A percentile compares a stretch with the other conserved stretches of the same genome.
Evolutionary conservation across 2,797 vertebrate genomes (phyloP).

Genomic region (Calcarius lapponicus): DNA sequence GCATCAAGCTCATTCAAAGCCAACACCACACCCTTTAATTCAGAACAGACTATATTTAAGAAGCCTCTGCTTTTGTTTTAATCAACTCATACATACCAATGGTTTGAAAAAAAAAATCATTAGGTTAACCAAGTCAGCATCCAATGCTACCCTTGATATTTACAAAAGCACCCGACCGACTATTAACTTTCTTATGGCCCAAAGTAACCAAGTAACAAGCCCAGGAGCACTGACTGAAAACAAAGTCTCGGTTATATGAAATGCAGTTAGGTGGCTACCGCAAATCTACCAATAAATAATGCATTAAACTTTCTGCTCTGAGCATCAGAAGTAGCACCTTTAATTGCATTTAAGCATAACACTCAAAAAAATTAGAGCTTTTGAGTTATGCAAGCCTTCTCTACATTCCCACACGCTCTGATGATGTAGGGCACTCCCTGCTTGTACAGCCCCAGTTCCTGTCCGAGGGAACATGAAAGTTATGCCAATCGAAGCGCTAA

Average conservation of each 20-base stretch:
- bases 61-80: conserved; percentile 2
- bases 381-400: not conserved
- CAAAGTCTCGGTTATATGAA: not conserved
- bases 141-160: not conserved
- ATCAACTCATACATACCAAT: conserved; percentile 46
- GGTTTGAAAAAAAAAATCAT: not conserved
- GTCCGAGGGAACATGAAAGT: not conserved
- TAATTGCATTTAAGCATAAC: not conserved
- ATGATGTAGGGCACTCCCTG: not conserved
- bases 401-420: not conserved
- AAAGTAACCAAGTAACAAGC: conserved; percentile 9
- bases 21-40: conserved; percentile 72
- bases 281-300: not conserved
- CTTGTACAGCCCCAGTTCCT: not conserved
- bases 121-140: conserved; percentile 36
- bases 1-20: conserved; percentile 74
- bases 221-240: not conserved
- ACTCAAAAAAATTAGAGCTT: not conserved
- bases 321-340: not conserved
- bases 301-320: not conserved
- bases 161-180: not conserved
- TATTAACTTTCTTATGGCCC: not conserved
- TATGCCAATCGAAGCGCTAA: not conserved
- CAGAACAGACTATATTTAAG: conserved; percentile 65
- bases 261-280: not conserved